phyloP scores from a whole-genome alignment of 1,140 invertebrate genomes.

The Drosophila teissieri region DNA sequence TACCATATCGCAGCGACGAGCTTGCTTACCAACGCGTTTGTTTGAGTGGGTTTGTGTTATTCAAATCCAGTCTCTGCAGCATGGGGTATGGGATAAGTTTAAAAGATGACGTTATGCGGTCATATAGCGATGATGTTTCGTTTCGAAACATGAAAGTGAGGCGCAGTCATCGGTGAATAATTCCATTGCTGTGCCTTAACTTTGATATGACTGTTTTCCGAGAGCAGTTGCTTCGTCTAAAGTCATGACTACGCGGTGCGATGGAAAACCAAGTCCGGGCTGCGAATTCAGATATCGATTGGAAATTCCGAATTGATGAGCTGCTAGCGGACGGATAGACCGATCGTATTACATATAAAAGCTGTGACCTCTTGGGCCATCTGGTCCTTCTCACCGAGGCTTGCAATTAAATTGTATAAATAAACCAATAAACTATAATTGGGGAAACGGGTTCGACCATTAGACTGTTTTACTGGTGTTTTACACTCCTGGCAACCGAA shows the following conservation, averaged over 20 bases:
- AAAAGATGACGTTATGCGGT: slow-evolving; percentile 18
- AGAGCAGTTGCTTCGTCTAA: background rate
- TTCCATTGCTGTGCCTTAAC: background rate
- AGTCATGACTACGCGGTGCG: background rate
- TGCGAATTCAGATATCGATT: slow-evolving; percentile 18
- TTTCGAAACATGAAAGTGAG: background rate
- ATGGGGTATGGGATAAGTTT: too few relatives aligned
- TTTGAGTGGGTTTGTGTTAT: slow-evolving; percentile 15
- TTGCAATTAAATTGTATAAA: slow-evolving; percentile 42
- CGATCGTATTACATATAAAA: slow-evolving; percentile 17
- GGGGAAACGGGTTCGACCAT: slow-evolving; percentile 13
- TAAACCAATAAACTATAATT: slow-evolving; percentile 27
- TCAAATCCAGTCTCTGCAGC: slow-evolving; percentile 3
- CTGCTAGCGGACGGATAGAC: slow-evolving; percentile 3
- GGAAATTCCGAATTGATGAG: slow-evolving; percentile 40
- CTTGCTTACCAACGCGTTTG: slow-evolving; percentile 15
- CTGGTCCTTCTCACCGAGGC: slow-evolving; percentile 34
- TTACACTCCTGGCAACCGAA: background rate
- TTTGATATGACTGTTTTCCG: background rate
- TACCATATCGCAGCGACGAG: slow-evolving; percentile 1
- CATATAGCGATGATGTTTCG: background rate
- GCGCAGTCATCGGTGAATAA: slow-evolving; percentile 3
- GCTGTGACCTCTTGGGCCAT: slow-evolving; percentile 27
- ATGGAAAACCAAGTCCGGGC: background rate
- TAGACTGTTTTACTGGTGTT: slow-evolving; percentile 6